Evolutionary conservation across 2,888 invertebrate genomes (phyloP).

Genomic region (Conomelus anceps): DNA sequence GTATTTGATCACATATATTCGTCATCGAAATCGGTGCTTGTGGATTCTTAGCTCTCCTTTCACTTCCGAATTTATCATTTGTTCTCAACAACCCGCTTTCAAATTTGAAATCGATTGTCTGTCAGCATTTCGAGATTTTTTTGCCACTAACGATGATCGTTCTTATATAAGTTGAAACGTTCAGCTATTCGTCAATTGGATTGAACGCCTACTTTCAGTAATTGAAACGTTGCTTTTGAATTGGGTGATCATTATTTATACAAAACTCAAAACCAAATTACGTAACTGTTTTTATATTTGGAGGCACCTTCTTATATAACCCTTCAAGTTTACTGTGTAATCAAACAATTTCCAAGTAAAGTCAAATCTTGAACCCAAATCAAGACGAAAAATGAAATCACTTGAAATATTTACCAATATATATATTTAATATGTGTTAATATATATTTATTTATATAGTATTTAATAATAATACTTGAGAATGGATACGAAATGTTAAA

Average conservation of each 20-base stretch:
- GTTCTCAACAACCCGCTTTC: not conserved
- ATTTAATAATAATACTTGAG: too few relatives aligned
- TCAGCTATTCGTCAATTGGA: not conserved
- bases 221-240: not conserved
- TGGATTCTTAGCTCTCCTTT: not conserved
- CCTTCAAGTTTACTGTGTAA: not conserved
- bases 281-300: not conserved
- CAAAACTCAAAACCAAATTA: not conserved
- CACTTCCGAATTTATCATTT: not conserved
- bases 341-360: too few relatives aligned
- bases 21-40: not conserved
- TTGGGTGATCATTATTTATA: not conserved
- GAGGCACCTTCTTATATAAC: not conserved
- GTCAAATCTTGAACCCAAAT: not conserved
- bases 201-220: not conserved
- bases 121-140: not conserved
- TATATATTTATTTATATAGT: too few relatives aligned
- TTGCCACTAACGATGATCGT: not conserved
- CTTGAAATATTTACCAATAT: too few relatives aligned
- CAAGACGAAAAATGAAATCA: not conserved
- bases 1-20: too few relatives aligned
- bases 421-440: too few relatives aligned
- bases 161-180: not conserved
- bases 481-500: too few relatives aligned
- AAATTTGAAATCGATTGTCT: not conserved